Percentiles rank a stretch among this genome's conserved stretches.
Evolutionary conservation across 2,113 vertebrate genomes (phyloP).

Genomic region (Dryoscopus gambensis): DNA sequence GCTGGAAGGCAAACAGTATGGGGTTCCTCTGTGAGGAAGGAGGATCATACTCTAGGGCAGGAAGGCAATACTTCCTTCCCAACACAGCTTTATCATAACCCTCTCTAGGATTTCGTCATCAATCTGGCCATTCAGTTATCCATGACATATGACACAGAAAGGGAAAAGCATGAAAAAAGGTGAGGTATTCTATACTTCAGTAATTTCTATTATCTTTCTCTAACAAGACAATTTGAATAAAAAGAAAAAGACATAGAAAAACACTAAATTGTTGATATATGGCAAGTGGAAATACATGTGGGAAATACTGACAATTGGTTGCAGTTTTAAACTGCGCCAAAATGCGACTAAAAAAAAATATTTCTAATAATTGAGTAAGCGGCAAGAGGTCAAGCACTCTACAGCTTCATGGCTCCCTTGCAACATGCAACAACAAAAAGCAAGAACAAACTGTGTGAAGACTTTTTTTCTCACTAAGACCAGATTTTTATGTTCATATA

Average conservation of each 20-base stretch:
- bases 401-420: not conserved
- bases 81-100: not conserved
- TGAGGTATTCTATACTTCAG: not conserved
- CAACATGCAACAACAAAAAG: not conserved
- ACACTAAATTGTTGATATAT: not conserved
- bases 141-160: not conserved
- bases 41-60: not conserved
- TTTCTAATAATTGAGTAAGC: not conserved
- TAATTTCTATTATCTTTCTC: not conserved
- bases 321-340: not conserved
- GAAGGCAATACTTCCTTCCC: not conserved
- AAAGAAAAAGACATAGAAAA: not conserved
- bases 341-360: not conserved
- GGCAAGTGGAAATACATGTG: not conserved
- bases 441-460: not conserved
- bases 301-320: not conserved
- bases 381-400: not conserved
- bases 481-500: not conserved
- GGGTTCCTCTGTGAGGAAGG: not conserved
- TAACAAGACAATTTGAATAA: not conserved
- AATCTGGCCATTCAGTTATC: not conserved
- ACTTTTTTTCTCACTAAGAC: not conserved
- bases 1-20: not conserved
- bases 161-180: not conserved
- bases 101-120: not conserved